Conservation (phyloP, 2,113 vertebrate genomes). For the Prinia subflava region DNA sequence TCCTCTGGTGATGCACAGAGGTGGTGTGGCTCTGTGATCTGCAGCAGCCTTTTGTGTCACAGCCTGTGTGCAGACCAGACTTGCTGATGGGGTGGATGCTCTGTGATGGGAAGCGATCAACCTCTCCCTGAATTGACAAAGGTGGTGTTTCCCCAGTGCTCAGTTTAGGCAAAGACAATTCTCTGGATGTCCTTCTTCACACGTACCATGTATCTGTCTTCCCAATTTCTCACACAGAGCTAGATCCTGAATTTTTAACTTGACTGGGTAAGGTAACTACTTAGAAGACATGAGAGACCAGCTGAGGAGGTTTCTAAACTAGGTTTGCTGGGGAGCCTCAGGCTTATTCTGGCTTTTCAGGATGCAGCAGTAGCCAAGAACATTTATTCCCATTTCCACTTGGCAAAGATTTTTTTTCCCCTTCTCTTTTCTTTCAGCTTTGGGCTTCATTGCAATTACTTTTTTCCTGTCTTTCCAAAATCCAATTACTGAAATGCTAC, state of each 20-base stretch:
- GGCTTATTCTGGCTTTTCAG: slow-evolving; percentile 20
- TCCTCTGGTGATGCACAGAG: neutral
- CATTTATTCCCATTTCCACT: slow-evolving; percentile 19
- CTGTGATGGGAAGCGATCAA: neutral
- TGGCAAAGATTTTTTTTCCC: neutral
- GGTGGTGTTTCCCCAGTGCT: neutral
- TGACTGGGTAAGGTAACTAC: neutral
- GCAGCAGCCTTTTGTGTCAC: neutral
- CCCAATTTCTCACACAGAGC: neutral
- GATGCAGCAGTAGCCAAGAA: slow-evolving; percentile 11
- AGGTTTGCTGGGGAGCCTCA: neutral
- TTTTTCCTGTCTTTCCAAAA: neutral
- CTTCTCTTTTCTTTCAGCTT: neutral
- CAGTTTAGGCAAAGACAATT: neutral
- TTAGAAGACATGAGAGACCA: neutral
- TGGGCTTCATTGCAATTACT: neutral
- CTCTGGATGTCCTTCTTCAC: neutral
- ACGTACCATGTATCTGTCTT: neutral
- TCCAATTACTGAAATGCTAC: neutral
- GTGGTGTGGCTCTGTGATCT: neutral
- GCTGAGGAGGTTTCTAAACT: neutral
- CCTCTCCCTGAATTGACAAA: neutral
- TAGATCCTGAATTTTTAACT: neutral
- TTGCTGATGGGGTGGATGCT: neutral
- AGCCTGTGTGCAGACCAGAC: fast-evolving